These are phyloP conservation scores for Schizotus pectinicornis DNA, from an alignment of 2,888 invertebrate species.

Conservation along the genomic window DNA sequence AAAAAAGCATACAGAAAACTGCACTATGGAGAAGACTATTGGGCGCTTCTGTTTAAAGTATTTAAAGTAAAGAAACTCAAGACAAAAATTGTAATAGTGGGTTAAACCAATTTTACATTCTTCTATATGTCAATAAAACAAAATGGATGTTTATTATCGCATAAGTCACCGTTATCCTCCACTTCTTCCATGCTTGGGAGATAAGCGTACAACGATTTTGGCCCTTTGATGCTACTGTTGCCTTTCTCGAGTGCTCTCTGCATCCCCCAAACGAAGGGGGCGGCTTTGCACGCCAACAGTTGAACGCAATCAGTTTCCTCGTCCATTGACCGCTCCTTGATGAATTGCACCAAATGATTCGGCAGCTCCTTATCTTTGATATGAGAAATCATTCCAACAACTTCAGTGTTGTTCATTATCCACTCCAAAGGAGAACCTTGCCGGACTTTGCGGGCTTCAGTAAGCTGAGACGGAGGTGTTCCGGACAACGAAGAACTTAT, in stretches of 20 bases:
- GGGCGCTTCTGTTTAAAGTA: too few relatives aligned
- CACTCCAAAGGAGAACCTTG: constrained; percentile 64
- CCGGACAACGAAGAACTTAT: constrained; percentile 66
- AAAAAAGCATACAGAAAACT: too few relatives aligned
- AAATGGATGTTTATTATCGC: constrained; percentile 66
- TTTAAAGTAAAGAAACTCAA: too few relatives aligned
- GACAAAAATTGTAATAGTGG: too few relatives aligned
- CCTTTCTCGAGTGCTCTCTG: constrained; percentile 67
- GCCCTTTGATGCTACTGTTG: constrained; percentile 42
- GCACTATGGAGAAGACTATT: too few relatives aligned
- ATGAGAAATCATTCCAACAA: constrained; percentile 64
- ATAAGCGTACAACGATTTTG: constrained; percentile 64
- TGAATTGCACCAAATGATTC: constrained; percentile 65
- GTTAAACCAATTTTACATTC: constrained; percentile 21
- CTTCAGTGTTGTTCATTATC: constrained; percentile 68
- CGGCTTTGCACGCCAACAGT: constrained; percentile 76
- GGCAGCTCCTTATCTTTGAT: constrained; percentile 70
- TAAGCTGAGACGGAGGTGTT: constrained; percentile 55
- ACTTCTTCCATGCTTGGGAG: constrained; percentile 69
- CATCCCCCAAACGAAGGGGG: constrained; percentile 79
- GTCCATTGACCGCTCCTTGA: constrained; percentile 62
- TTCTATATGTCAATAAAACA: constrained; percentile 39
- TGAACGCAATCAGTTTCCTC: constrained; percentile 74
- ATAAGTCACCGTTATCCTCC: constrained; percentile 65
- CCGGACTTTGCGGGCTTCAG: constrained; percentile 43